These are phyloP conservation scores for Rhineura floridana DNA, from an alignment of 2,113 vertebrate species.

Conservation along the genomic window DNA sequence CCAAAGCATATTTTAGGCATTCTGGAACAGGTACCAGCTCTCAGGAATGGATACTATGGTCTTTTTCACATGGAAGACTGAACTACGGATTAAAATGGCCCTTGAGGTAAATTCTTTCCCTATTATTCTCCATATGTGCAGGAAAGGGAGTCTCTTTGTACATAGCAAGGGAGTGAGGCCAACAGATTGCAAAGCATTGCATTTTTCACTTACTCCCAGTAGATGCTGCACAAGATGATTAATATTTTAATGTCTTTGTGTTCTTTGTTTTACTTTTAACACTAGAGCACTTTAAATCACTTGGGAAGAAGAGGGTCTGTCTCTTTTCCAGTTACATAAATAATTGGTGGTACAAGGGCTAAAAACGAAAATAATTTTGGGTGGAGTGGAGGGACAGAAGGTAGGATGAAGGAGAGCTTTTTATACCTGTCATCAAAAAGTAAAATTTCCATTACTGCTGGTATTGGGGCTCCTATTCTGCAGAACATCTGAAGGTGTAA, in stretches of 20 bases:
- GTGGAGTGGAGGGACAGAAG: conserved; percentile 37
- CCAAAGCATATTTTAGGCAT: background rate
- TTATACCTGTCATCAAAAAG: conserved; percentile 25
- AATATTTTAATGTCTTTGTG: conserved; percentile 78
- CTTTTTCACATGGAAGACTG: background rate
- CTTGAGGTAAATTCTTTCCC: conserved; percentile 35
- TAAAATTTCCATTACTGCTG: background rate
- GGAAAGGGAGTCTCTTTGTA: conserved; percentile 67
- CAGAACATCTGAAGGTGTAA: background rate
- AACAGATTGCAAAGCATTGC: conserved; percentile 39
- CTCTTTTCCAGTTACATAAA: conserved; percentile 71
- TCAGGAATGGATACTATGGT: background rate
- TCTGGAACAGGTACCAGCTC: background rate
- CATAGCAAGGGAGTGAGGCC: conserved; percentile 41
- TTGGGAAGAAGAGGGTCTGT: conserved; percentile 54
- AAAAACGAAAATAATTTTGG: conserved; percentile 19
- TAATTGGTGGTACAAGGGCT: conserved; percentile 46
- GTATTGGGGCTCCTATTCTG: too few species aligned
- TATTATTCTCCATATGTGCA: conserved; percentile 41
- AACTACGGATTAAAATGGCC: conserved; percentile 14
- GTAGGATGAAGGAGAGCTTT: conserved; percentile 16
- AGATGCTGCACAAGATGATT: conserved; percentile 69
- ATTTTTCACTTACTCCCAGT: conserved; percentile 65
- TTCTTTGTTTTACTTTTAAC: conserved; percentile 71
- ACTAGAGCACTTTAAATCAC: conserved; percentile 76